Evolutionary conservation across 2,888 invertebrate genomes (phyloP).

Genomic region (Bellardia bayeri): DNA sequence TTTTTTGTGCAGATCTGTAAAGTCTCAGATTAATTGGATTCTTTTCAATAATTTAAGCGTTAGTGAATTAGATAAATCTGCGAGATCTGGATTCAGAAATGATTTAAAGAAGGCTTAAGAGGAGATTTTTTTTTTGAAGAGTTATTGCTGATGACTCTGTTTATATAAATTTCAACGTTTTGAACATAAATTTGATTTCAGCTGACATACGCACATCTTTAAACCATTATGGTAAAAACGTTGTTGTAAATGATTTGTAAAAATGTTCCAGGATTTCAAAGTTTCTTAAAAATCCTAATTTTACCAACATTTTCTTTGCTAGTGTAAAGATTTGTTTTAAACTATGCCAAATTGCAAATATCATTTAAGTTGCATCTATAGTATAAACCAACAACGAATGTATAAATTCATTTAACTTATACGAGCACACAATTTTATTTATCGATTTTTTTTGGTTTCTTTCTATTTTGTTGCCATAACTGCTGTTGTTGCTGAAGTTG

Average conservation of each 20-base stretch:
- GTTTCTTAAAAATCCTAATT: neutral
- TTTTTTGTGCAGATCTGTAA: too few relatives aligned
- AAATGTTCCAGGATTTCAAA: neutral
- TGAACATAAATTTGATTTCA: too few relatives aligned
- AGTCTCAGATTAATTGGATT: too few relatives aligned
- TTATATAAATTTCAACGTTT: too few relatives aligned
- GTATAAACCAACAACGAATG: neutral
- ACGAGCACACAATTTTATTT: conserved; percentile 51
- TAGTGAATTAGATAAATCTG: too few relatives aligned
- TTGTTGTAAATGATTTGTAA: too few relatives aligned
- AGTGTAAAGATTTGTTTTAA: conserved; percentile 5
- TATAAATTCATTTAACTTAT: conserved; percentile 52
- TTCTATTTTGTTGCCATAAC: conserved; percentile 27
- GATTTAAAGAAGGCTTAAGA: too few relatives aligned
- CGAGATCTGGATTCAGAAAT: too few relatives aligned
- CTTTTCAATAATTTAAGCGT: too few relatives aligned
- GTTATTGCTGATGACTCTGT: too few relatives aligned
- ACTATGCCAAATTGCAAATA: conserved; percentile 37
- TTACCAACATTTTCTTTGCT: conserved; percentile 9
- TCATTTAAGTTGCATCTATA: conserved; percentile 33
- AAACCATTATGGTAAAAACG: too few relatives aligned
- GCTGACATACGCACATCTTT: neutral
- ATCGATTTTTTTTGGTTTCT: conserved; percentile 54
- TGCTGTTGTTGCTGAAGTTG: conserved; percentile 16
- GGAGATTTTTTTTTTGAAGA: too few relatives aligned